phyloP scores from a whole-genome alignment of 2,797 vertebrate species.

The Galagoides demidoff region DNA sequence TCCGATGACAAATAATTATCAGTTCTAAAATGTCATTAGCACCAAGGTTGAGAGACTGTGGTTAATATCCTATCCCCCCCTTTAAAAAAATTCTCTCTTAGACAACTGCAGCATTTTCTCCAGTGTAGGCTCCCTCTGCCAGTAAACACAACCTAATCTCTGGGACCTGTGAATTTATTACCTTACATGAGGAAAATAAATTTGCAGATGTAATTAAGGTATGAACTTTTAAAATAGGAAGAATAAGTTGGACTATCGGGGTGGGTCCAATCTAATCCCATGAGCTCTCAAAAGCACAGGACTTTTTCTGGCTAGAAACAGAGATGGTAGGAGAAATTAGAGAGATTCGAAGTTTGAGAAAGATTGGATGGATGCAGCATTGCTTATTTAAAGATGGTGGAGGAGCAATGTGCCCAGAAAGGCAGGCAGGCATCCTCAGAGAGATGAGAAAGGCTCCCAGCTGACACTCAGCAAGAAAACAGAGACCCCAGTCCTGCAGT shows the following conservation, averaged over 20 bases:
- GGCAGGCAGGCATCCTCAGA: neutral
- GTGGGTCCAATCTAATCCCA: neutral
- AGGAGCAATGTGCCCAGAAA: neutral
- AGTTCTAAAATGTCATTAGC: neutral
- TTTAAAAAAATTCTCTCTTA: neutral
- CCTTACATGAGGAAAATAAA: neutral
- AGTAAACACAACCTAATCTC: neutral
- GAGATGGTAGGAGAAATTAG: neutral
- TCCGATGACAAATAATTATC: neutral
- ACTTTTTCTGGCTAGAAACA: neutral
- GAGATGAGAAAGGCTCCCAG: neutral
- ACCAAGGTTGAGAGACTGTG: neutral
- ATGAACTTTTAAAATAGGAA: neutral
- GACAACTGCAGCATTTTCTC: neutral
- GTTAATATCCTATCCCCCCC: neutral
- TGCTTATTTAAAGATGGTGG: too few relatives aligned
- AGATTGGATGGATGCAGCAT: accelerated
- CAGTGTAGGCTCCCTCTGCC: too few relatives aligned
- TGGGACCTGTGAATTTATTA: neutral
- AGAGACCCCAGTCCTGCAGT: neutral
- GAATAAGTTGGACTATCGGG: neutral
- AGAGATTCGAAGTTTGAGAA: neutral
- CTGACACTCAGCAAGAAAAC: neutral
- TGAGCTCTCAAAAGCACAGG: neutral
- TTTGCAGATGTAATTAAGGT: neutral